Evolutionary conservation across 2,888 invertebrate species (phyloP).

Genomic region (Drosophila lacicola): DNA sequence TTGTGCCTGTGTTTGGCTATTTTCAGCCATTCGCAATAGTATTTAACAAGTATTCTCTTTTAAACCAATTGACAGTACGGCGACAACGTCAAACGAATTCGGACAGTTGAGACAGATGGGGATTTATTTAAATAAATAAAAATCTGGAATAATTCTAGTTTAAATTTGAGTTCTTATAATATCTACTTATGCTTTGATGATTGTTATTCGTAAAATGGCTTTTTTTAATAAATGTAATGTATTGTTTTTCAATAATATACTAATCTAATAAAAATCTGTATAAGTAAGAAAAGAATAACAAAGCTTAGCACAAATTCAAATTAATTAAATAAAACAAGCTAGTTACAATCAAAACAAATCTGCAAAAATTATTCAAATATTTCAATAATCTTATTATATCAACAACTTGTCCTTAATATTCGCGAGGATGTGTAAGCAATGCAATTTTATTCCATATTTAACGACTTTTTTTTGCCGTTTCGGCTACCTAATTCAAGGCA

Average conservation of each 20-base stretch:
- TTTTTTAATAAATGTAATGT: no score
- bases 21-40: background rate
- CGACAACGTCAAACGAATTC: background rate
- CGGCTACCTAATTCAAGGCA: background rate
- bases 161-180: no score
- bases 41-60: background rate
- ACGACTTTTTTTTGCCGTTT: background rate
- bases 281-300: background rate
- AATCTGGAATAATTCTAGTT: no score
- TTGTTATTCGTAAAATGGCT: no score
- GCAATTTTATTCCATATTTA: conserved; percentile 13
- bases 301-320: background rate
- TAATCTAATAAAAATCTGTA: background rate
- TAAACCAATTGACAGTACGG: background rate
- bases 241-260: background rate
- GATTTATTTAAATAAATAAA: no score
- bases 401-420: conserved; percentile 1
- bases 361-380: background rate
- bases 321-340: background rate
- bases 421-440: background rate
- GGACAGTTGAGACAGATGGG: no score
- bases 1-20: no score
- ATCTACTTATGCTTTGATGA: no score
- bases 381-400: conserved; percentile 3
- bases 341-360: background rate